Evolutionary conservation across 2,113 vertebrate species (phyloP).

Genomic region (Cygnus atratus): DNA sequence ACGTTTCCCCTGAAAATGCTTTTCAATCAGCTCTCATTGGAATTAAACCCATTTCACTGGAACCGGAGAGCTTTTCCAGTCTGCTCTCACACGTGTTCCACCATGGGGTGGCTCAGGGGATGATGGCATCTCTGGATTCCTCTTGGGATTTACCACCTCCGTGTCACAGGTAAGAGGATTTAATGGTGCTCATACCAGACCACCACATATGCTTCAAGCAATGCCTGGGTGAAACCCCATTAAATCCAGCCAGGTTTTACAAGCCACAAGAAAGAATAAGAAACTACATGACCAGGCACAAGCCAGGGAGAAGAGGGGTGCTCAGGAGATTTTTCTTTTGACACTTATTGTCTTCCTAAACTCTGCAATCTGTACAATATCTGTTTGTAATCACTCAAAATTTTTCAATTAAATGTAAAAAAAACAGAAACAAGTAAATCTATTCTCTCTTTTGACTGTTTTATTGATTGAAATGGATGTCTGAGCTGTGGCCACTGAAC

Average conservation of each 20-base stretch:
- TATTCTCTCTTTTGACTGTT: conserved; percentile 82
- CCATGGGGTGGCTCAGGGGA: neutral
- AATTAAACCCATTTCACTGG: neutral
- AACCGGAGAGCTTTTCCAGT: neutral
- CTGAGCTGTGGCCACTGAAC: conserved; percentile 75
- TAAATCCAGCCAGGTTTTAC: neutral
- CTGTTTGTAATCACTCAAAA: conserved; percentile 77
- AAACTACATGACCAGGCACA: neutral
- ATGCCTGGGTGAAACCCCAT: neutral
- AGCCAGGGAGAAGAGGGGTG: neutral
- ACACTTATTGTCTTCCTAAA: conserved; percentile 57
- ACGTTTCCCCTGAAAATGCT: neutral
- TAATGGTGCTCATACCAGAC: neutral
- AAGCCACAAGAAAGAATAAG: neutral
- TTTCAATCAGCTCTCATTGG: neutral
- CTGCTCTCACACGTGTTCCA: fast-evolving
- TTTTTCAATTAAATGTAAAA: conserved; percentile 82
- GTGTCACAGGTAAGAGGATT: neutral
- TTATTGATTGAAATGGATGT: conserved; percentile 84
- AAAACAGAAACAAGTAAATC: conserved; percentile 79
- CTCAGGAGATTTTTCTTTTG: neutral
- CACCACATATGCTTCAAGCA: fast-evolving
- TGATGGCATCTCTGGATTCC: neutral
- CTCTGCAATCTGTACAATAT: conserved; percentile 59
- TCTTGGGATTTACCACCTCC: neutral